Percentiles rank a stretch among this genome's conserved stretches.
Conservation (phyloP, 2,888 invertebrate species). For the Drosophila imparisetae region DNA sequence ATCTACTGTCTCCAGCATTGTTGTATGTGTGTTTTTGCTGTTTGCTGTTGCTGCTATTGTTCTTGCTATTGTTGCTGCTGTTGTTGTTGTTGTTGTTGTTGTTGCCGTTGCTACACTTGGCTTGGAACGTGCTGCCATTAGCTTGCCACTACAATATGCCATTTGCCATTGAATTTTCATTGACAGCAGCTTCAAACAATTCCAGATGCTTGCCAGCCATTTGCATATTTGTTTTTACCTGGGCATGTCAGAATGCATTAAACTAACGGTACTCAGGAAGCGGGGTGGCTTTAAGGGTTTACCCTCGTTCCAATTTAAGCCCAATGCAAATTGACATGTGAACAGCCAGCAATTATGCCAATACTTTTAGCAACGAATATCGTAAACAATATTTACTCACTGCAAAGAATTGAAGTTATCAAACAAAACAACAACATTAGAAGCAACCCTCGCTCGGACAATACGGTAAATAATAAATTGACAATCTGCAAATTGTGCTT, state of each 20-base stretch:
- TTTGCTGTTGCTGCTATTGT: constrained; percentile 6
- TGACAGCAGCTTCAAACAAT: constrained; percentile 64
- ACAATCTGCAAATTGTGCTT: constrained; percentile 60
- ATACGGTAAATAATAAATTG: constrained; percentile 68
- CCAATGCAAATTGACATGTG: constrained; percentile 72
- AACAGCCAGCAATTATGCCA: constrained; percentile 56
- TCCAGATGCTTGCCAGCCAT: constrained; percentile 65
- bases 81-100: background rate
- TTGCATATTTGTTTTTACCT: constrained; percentile 76
- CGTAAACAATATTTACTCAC: background rate
- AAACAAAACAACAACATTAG: background rate
- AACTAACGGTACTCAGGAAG: constrained; percentile 12
- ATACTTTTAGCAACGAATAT: constrained; percentile 16
- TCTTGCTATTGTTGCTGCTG: background rate
- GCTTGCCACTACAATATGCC: constrained; percentile 74
- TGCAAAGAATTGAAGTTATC: background rate
- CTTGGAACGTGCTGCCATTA: constrained; percentile 69
- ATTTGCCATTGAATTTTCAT: constrained; percentile 77
- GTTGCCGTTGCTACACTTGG: constrained; percentile 9
- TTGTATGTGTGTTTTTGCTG: constrained; percentile 20
- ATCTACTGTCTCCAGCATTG: background rate
- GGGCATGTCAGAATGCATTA: constrained; percentile 63
- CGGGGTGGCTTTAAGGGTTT: constrained; percentile 29
- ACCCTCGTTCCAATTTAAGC: constrained; percentile 29
- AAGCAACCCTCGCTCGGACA: constrained; percentile 44